Percentiles rank a stretch among this genome's conserved stretches.
These are phyloP conservation scores for Colletes collaris DNA, from an alignment of 2,888 invertebrate genomes.

Conservation along the genomic window DNA sequence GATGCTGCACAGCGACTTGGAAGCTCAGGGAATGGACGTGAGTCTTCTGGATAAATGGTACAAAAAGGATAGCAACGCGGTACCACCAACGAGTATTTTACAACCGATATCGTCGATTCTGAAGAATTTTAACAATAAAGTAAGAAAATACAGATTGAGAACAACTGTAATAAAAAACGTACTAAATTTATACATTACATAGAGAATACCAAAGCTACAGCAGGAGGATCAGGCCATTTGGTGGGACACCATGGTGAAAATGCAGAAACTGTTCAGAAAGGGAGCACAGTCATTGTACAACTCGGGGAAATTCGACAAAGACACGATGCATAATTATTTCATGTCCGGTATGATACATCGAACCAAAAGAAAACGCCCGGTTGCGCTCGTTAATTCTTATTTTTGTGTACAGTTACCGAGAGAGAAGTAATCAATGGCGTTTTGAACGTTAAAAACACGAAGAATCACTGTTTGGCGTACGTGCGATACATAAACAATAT, in stretches of 20 bases:
- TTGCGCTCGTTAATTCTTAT: background rate
- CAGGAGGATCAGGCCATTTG: constrained; percentile 98
- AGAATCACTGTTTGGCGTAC: constrained; percentile 97
- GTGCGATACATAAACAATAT: constrained; percentile 98
- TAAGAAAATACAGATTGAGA: constrained; percentile 76
- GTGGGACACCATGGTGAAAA: constrained; percentile 98
- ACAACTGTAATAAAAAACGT: background rate
- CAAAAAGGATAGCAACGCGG: constrained; percentile 97
- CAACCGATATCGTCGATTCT: constrained; percentile 99
- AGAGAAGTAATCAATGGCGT: constrained; percentile 98
- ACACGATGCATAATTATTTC: constrained; percentile 98
- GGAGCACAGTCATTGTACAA: constrained; percentile 94
- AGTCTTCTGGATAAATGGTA: constrained; percentile 96
- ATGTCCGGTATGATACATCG: constrained; percentile 90
- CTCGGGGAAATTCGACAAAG: constrained; percentile 93
- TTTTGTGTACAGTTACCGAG: constrained; percentile 91
- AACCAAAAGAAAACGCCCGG: no score
- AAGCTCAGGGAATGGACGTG: constrained; percentile 92
- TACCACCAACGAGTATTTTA: constrained; percentile 96
- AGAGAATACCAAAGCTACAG: constrained; percentile 97
- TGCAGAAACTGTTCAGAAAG: constrained; percentile 97
- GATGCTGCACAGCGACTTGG: constrained; percentile 93
- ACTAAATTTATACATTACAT: constrained; percentile 21
- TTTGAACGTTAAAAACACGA: constrained; percentile 95
- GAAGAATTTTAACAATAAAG: constrained; percentile 99